Evolutionary conservation across 2,797 vertebrate species (phyloP), one percentile per base, ranked within the genome.

Genomic region (Sus cebifrons): DNA sequence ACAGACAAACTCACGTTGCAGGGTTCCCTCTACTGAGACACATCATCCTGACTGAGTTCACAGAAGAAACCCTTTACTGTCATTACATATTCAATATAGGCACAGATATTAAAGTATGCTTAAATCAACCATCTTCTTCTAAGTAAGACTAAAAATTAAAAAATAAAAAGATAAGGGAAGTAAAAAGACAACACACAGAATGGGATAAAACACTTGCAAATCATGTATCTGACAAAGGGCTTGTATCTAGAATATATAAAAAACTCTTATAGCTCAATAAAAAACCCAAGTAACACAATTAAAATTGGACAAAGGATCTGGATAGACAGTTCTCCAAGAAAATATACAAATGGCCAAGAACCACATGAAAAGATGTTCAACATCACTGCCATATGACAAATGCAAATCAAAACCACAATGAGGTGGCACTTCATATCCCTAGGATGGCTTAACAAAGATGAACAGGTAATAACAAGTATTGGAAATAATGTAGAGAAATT

Each of bases 381-480:
- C 14, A 49, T 85, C 60, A 86, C 49, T 75, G 71, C 18, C 62
- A 84, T 29, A 20, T 70, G 36, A 70, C 32, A 97, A 89, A 84
- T 62, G n/a, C 49, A 90, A 91, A 68, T 93, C 74, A 78, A 92
- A 97, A 96, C 64, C 65, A 83, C 40, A 84, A 8, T n/a, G 79
- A 82, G 49, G 89, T 6, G 83, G 16, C 6, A 89, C 68, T 84
- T 83, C 71, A 52, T 1, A 12, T 8, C 9, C 49, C 73, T 12
- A 77, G 64, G 49, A 74, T 64, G 23, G 65, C 18, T 93, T 95
- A 71, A 67, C 62, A n/a, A 91, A 97, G 60, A 86, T 71, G 77
- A 85, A 85, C 83, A 94, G 54, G 40, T 20, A 84, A 86, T 54
- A 95, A 91, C 27, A 73, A 95, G 20, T 40, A n/a, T 20, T 71